Conservation (phyloP, 2,888 invertebrate genomes). For the Volucella zonaria region DNA sequence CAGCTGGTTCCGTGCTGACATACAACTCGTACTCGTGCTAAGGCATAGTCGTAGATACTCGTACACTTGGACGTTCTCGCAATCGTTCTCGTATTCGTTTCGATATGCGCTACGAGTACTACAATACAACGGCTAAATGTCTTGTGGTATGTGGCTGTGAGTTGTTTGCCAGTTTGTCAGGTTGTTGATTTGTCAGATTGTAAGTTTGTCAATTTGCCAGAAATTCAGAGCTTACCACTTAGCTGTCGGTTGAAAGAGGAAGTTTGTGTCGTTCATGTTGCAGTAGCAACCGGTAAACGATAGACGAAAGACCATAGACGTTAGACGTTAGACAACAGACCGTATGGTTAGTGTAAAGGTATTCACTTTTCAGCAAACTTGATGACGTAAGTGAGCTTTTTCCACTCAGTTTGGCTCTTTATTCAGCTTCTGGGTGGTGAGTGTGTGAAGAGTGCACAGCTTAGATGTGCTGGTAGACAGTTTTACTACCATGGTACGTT, state of each 20-base stretch:
- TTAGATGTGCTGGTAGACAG: conserved; percentile 3
- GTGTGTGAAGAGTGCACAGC: conserved; percentile 33
- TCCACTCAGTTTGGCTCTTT: conserved; percentile 33
- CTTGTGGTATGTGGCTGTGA: no score
- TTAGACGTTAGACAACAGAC: neutral
- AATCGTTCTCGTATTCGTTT: no score
- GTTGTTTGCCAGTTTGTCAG: no score
- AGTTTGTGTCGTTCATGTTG: conserved; percentile 8
- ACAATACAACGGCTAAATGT: no score
- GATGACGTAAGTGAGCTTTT: conserved; percentile 55
- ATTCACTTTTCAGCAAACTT: conserved; percentile 35
- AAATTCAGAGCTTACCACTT: conserved; percentile 3
- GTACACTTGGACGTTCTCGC: neutral
- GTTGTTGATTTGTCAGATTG: neutral
- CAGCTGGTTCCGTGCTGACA: conserved; percentile 33
- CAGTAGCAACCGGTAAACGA: conserved; percentile 40
- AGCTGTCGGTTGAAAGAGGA: conserved; percentile 52
- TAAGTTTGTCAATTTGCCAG: conserved; percentile 15
- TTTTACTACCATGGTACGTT: neutral
- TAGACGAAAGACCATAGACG: neutral
- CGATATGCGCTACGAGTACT: no score
- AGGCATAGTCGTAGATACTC: conserved; percentile 20
- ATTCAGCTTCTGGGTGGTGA: conserved; percentile 39
- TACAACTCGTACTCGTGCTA: conserved; percentile 21
- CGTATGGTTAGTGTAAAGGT: conserved; percentile 21